Base-by-base conservation (phyloP, 2,888 invertebrate genomes). In the Drosophila robusta region DNA sequence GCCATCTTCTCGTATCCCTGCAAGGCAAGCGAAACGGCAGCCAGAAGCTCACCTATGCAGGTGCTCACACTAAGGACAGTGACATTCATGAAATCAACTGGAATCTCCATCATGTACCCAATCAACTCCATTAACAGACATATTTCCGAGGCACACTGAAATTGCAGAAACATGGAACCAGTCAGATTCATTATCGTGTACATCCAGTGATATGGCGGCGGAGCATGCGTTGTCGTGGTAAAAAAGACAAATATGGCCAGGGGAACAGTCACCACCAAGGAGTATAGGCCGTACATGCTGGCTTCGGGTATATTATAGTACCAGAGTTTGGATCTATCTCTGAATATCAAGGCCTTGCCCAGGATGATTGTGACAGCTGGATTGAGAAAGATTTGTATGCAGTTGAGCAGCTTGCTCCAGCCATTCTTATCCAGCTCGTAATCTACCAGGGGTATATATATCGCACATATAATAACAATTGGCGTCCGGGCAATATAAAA, bases 391-490 rank as follows among this genome's bases (percentile, higher is more conserved):
- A 87, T 50, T 29, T 90, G 85, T 1, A 83, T 3, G 24, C 77
- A 82, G 32, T 87, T 88, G 34, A 87, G 64, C 3, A 90, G 56
- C 62, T 90, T 89, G 8, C 81, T 79, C 89, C 90, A 90, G 12
- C 89, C 89, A 51, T 89, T 80, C 9, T 76, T 77, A 0, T 78
- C 62, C 36, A 52, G 4, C 24, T 82, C 83, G 49, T 83, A 87
- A 38, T 89, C 76, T 2, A 89, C 83, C 7, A 75, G 41, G 0
- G 89, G 89, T 34, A 90, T 80, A 7, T 77, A 65, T 0, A 77
- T 5, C 0, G 46, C 52, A 45, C 86, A 57, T 0, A 73, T 0
- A 4, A 83, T 36, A 0, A 52, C 51, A 6, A 74, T 49, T 0
- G 89, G 89, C 0, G 58, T 49, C n/a, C 73, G 78, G 6, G 68